phyloP scores from a whole-genome alignment of 1,140 invertebrate species.

The Neodiprion lecontei region DNA sequence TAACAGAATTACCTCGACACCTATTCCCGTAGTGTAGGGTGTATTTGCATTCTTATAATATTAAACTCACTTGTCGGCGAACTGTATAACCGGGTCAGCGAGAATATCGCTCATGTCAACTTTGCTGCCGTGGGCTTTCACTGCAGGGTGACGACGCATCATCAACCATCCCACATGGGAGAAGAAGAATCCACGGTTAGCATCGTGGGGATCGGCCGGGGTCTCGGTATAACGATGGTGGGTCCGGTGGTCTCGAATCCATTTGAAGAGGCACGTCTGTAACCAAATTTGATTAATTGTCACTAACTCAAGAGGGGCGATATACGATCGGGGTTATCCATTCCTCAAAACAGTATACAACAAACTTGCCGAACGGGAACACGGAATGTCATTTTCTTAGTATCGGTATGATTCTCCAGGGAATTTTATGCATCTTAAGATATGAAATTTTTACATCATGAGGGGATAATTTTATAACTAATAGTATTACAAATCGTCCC shows the following conservation, averaged over 20 bases:
- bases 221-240: slow-evolving; percentile 87
- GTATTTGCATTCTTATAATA: too few relatives aligned
- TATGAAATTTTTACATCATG: too few relatives aligned
- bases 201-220: slow-evolving; percentile 82
- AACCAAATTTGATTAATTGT: slow-evolving; percentile 16
- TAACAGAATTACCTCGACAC: slow-evolving; percentile 5
- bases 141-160: slow-evolving; percentile 79
- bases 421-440: too few relatives aligned
- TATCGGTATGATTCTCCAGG: too few relatives aligned
- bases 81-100: slow-evolving; percentile 76
- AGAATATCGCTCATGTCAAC: slow-evolving; percentile 79
- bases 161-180: slow-evolving; percentile 86
- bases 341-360: too few relatives aligned
- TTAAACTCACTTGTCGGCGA: slow-evolving; percentile 70
- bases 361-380: too few relatives aligned
- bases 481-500: too few relatives aligned
- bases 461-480: too few relatives aligned
- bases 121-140: slow-evolving; percentile 67
- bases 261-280: slow-evolving; percentile 60
- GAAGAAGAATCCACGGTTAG: slow-evolving; percentile 83
- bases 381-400: too few relatives aligned
- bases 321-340: too few relatives aligned
- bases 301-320: not conserved
- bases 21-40: not conserved
- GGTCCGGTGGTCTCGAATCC: slow-evolving; percentile 77